phyloP scores from a whole-genome alignment of 2,888 invertebrate genomes.

The Tanaodytes sp. region DNA sequence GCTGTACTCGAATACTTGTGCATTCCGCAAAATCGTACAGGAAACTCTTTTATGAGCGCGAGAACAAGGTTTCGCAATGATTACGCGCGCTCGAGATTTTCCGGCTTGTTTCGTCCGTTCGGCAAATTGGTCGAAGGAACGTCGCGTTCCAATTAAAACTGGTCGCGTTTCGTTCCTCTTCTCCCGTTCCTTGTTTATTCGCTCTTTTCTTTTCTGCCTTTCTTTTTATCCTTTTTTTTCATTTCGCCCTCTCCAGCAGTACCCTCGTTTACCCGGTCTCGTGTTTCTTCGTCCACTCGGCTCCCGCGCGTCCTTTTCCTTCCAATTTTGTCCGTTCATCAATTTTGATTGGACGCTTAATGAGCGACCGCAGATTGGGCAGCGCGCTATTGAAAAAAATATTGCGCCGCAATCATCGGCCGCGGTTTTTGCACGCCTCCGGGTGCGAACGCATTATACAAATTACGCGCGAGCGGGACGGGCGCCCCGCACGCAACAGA shows the following conservation, averaged over 20 bases:
- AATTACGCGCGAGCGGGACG: conserved; percentile 21
- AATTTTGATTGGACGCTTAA: conserved; percentile 51
- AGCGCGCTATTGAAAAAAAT: conserved; percentile 62
- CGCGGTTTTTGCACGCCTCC: conserved; percentile 61
- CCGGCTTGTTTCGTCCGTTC: conserved; percentile 32
- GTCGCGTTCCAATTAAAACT: conserved; percentile 45
- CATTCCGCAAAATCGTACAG: no score
- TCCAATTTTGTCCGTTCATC: no score
- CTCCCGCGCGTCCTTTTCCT: conserved; percentile 4
- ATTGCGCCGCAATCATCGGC: conserved; percentile 59
- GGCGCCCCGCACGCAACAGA: conserved; percentile 35
- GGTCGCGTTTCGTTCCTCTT: no score
- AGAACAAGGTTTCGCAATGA: conserved; percentile 37
- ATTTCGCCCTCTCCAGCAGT: no score
- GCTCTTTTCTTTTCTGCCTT: no score
- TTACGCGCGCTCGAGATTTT: conserved; percentile 37
- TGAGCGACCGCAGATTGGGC: conserved; percentile 44
- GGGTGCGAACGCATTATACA: conserved; percentile 45
- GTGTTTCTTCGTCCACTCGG: not conserved
- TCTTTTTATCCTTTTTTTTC: conserved; percentile 2
- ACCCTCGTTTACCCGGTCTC: no score
- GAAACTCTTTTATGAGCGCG: no score
- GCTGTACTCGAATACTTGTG: no score
- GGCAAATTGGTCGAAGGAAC: conserved; percentile 42
- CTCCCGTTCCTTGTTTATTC: conserved; percentile 28